Evolutionary conservation across 2,797 vertebrate genomes (phyloP).

Genomic region (Myotis vivesi): DNA sequence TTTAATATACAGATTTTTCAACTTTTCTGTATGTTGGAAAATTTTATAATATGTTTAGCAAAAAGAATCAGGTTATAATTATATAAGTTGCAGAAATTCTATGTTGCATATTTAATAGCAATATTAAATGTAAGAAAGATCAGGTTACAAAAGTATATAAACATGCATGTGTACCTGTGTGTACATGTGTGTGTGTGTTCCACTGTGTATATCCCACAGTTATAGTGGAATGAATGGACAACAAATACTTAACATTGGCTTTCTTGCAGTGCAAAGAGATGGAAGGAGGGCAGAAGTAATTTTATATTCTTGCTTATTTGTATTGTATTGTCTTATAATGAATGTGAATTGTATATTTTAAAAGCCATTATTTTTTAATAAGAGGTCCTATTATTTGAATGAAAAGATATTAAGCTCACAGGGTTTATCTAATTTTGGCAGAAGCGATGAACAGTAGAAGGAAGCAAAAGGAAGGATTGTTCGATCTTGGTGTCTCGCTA

Average conservation of each 20-base stretch:
- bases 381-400: neutral
- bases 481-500: neutral
- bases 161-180: neutral
- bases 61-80: neutral
- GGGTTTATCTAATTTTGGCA: neutral
- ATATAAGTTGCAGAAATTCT: neutral
- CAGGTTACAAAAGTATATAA: neutral
- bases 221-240: neutral
- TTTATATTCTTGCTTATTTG: neutral
- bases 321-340: neutral
- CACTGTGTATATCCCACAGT: neutral
- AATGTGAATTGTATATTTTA: neutral
- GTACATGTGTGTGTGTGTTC: neutral
- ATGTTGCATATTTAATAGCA: neutral
- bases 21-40: neutral
- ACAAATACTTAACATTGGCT: neutral
- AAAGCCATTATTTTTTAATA: neutral
- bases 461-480: neutral
- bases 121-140: neutral
- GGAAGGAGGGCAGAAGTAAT: neutral
- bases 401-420: neutral
- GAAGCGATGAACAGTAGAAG: neutral
- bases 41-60: neutral
- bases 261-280: neutral
- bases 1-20: neutral